Percentiles rank a stretch among this genome's conserved stretches.
These are phyloP conservation scores for Sphaeridia pumilis DNA, from an alignment of 2,888 invertebrate genomes.

Conservation along the genomic window DNA sequence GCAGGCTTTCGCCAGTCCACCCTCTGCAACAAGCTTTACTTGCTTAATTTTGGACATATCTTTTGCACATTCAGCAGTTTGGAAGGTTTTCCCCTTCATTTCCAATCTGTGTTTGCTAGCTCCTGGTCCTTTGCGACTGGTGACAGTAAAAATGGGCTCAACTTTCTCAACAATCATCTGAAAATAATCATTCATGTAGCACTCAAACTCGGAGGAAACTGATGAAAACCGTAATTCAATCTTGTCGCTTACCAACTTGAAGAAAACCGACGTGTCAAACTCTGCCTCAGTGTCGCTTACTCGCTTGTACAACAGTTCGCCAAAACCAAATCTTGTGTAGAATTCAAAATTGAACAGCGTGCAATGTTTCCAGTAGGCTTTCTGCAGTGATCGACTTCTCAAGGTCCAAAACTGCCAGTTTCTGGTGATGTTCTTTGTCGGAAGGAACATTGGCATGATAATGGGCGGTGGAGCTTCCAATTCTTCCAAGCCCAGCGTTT, in stretches of 20 bases:
- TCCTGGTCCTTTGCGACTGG: too few species aligned
- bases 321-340: neutral
- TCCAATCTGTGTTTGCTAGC: too few species aligned
- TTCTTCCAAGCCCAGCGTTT: constrained; percentile 43
- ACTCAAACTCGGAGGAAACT: too few species aligned
- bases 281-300: constrained; percentile 1
- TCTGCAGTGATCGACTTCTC: neutral
- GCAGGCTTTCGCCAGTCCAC: neutral
- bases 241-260: constrained; percentile 2
- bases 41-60: neutral
- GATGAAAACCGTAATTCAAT: neutral
- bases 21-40: neutral
- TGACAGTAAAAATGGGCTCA: too few species aligned
- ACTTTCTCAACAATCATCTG: too few species aligned
- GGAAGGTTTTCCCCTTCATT: too few species aligned
- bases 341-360: constrained; percentile 1
- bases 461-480: neutral
- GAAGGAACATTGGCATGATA: neutral
- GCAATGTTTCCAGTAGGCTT: neutral
- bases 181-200: too few species aligned
- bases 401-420: constrained; percentile 10
- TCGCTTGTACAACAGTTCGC: constrained; percentile 3
- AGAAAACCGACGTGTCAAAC: constrained; percentile 1
- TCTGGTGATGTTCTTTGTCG: neutral
- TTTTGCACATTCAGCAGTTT: constrained; percentile 2